Base-by-base conservation (phyloP, 2,797 vertebrate species). In the Nyctalus aviator region DNA sequence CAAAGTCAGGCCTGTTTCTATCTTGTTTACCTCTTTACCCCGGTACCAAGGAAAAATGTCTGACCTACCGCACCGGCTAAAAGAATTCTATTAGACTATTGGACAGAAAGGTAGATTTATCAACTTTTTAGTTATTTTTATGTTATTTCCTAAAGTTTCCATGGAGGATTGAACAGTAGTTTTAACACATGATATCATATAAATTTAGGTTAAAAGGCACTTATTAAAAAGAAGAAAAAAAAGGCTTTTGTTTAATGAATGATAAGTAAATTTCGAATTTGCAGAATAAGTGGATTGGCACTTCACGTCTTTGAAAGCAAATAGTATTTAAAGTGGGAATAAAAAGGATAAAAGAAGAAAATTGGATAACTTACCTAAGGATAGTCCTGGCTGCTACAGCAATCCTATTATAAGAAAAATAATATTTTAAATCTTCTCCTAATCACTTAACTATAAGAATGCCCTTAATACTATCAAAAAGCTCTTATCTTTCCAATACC, bases 401-500 rank as follows among this genome's bases (percentile, higher is more conserved):
- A 95, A 95, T 96, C 93, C 71, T 94, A 95, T 96, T 96, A 96
- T 83, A 64, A 94, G 84, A 91, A 86, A 92, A 95, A 94, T 86
- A 92, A 88, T 95, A 92, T 94, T 97, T 92, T 94, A 94, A 96
- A 93, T 90, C 76, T 94, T 73, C 25, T 48, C 23, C 81, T 95
- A 94, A 96, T 95, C 90, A 95, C 85, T 96, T 95, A 82, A 88
- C 87, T 93, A 92, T 23, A 95, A 83, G 78, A 94, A 90, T 94
- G 84, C 48, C 59, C 73, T 35, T 96, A 95, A 97, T 95, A 73
- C 84, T 95, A 96, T 97, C 64, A 96, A 91, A 97, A 96, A 95
- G 59, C 78, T 91, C 48, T 96, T 96, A 96, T 96, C 96, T 96
- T 81, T 90, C 57, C 87, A 93, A 95, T 93, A 90, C 79, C 46